These are phyloP conservation scores for Enteromius afrohamiltoni DNA, from an alignment of 2,797 vertebrate species.

Conservation along the genomic window DNA sequence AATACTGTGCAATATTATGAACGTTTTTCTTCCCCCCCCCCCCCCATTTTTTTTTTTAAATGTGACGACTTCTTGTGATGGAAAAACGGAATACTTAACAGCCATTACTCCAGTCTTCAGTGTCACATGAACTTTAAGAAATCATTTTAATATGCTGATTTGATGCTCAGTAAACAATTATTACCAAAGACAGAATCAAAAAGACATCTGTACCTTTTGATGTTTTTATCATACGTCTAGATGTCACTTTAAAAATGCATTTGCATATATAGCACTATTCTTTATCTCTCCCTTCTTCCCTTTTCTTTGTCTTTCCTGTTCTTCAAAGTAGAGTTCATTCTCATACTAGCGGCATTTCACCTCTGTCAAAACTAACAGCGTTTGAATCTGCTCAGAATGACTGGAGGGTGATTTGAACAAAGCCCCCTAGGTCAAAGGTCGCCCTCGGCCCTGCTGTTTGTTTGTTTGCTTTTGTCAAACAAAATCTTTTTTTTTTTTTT, in stretches of 20 bases:
- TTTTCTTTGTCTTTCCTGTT: background rate
- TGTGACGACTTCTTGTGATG: background rate
- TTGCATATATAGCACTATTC: background rate
- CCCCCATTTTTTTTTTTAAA: too few species aligned
- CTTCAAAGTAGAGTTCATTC: background rate
- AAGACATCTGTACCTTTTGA: background rate
- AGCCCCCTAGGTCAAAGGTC: constrained; percentile 69
- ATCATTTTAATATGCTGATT: background rate
- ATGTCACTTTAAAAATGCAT: background rate
- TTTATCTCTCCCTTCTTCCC: background rate
- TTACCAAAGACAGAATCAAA: background rate
- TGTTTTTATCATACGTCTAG: background rate
- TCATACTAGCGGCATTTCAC: constrained; percentile 19
- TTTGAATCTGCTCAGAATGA: constrained; percentile 62
- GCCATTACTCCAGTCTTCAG: background rate
- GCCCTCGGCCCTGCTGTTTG: constrained; percentile 62
- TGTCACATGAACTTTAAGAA: background rate
- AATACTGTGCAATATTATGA: background rate
- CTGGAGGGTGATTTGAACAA: constrained; percentile 68
- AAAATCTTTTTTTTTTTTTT: constrained; percentile 60
- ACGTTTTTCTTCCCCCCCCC: background rate
- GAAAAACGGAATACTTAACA: background rate
- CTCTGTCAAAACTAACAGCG: constrained; percentile 41
- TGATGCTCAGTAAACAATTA: background rate
- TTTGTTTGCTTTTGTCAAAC: constrained; percentile 63